Evolutionary conservation across 2,888 invertebrate species (phyloP), one percentile per base, ranked within the genome.

Genomic region (Tromatobia lineatoria): DNA sequence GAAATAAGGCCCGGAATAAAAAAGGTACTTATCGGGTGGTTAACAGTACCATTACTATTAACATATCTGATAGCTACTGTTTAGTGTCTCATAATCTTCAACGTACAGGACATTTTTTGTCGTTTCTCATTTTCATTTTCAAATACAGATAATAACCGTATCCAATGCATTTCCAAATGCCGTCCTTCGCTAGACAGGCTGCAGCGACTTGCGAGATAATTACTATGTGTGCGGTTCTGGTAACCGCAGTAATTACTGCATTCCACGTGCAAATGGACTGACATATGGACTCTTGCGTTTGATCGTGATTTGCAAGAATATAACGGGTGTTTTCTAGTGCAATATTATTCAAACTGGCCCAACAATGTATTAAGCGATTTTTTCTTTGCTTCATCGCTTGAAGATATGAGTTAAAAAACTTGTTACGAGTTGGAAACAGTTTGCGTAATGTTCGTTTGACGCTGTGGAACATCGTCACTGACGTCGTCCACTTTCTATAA

Each of bases 161-260:
- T 45, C 34, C 23, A 8, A 47, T 34, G 20, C 29, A 52, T 69
- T 78, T 73, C 42, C 8, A 52, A 52, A 20, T 64, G 71, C 64
- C 47, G 66, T 45, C 47, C 57, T 57, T 50, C 52, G 57, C 38
- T 54, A 10, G 25, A 61, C 42, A 71, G 11, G 57, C 76, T 59
- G 59, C 29, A 34, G 18, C 42, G 42, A 73, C 25, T 69, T 29
- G 25, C 34, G 20, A 38, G 47, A 47, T 82, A 82, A 82, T 82
- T 29, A 73, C 73, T 50, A 42, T 61, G 67, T 23, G 38, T 38
- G 57, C 23, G 34, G 73, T 76, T 13, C n/a, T 34, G 52, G 45
- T 23, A 66, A 45, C 42, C 59, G 20, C 61, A 52, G 61, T 78
- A 82, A 82, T 78, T 78, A 67, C 67, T 59, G 82, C 82, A 82